phyloP scores from a whole-genome alignment of 2,888 invertebrate species.

The Schizotus pectinicornis region DNA sequence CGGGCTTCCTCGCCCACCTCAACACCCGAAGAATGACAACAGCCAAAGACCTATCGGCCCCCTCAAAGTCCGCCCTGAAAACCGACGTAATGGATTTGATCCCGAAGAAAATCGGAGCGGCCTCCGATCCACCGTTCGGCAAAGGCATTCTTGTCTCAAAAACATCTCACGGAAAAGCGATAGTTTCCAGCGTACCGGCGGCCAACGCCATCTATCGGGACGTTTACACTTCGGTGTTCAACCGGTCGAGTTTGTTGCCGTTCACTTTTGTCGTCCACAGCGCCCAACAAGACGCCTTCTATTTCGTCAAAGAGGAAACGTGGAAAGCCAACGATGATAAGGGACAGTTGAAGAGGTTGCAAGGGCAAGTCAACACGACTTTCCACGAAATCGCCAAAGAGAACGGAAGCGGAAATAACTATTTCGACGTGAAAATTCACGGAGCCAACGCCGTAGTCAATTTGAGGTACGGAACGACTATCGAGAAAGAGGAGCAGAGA shows the following conservation, averaged over 20 bases:
- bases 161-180: slow-evolving; percentile 78
- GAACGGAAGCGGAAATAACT: slow-evolving; percentile 73
- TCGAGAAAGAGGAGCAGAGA: slow-evolving; percentile 87
- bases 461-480: slow-evolving; percentile 91
- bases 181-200: slow-evolving; percentile 85
- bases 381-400: slow-evolving; percentile 83
- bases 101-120: slow-evolving; percentile 78
- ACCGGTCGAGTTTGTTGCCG: slow-evolving; percentile 84
- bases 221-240: slow-evolving; percentile 92
- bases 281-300: slow-evolving; percentile 89
- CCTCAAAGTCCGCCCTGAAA: slow-evolving; percentile 80
- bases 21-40: slow-evolving; percentile 80
- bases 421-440: slow-evolving; percentile 89
- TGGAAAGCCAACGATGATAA: slow-evolving; percentile 90
- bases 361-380: slow-evolving; percentile 89
- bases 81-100: slow-evolving; percentile 77
- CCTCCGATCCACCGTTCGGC: slow-evolving; percentile 89
- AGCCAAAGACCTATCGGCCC: slow-evolving; percentile 76
- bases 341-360: slow-evolving; percentile 86
- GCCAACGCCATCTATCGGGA: slow-evolving; percentile 91
- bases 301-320: slow-evolving; percentile 90
- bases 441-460: slow-evolving; percentile 90
- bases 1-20: slow-evolving; percentile 83
- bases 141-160: slow-evolving; percentile 85
- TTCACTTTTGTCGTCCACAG: slow-evolving; percentile 89